phyloP scores from a whole-genome alignment of 2,113 vertebrate genomes.

The Eonycteris spelaea region DNA sequence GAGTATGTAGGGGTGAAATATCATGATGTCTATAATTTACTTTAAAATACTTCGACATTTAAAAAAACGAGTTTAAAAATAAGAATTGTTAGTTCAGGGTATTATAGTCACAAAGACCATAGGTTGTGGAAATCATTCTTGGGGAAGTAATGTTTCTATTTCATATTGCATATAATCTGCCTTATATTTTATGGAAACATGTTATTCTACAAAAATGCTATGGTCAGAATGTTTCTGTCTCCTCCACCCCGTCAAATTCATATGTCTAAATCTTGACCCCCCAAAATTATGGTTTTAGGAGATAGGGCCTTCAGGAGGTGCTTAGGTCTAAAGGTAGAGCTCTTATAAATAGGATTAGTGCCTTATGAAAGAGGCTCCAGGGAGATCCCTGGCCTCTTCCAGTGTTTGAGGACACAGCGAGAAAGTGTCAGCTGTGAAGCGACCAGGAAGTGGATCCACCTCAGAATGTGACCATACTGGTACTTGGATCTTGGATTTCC shows the following conservation, averaged over 20 bases:
- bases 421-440: not conserved
- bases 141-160: not conserved
- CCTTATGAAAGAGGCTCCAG: not conserved
- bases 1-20: not conserved
- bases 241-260: not conserved
- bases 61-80: not conserved
- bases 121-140: not conserved
- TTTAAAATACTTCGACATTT: not conserved
- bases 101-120: not conserved
- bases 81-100: not conserved
- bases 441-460: not conserved
- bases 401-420: not conserved
- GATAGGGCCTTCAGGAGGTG: not conserved
- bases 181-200: not conserved
- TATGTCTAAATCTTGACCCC: not conserved
- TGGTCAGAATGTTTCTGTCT: not conserved
- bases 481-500: not conserved
- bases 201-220: not conserved
- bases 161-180: not conserved
- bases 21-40: not conserved
- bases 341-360: not conserved
- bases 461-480: not conserved
- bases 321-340: not conserved
- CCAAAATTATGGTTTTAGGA: not conserved
- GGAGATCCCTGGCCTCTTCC: not conserved